Evolutionary conservation across 1,140 invertebrate genomes (phyloP).

Genomic region (Drosophila albomicans): DNA sequence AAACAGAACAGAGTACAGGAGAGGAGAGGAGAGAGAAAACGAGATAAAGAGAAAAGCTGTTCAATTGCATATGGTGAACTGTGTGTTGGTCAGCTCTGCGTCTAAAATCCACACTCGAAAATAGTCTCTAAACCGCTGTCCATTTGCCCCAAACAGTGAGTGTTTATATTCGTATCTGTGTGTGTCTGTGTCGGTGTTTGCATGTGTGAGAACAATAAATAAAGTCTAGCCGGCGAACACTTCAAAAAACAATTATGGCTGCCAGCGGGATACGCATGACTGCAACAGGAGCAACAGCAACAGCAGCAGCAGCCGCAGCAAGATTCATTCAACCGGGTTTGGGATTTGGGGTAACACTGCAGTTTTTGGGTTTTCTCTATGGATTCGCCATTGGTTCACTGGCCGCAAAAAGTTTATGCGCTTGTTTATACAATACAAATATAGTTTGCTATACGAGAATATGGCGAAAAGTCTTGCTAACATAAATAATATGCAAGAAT

Average conservation of each 20-base stretch:
- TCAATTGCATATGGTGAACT: conserved; percentile 7
- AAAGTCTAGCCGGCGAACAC: conserved; percentile 72
- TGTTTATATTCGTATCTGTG: conserved; percentile 19
- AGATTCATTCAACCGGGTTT: conserved; percentile 30
- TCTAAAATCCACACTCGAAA: conserved; percentile 19
- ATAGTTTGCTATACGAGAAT: background rate
- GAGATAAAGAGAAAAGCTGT: background rate
- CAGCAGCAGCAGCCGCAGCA: conserved; percentile 9
- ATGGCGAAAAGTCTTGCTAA: conserved; percentile 39
- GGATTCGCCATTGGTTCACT: conserved; percentile 52
- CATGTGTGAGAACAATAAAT: conserved; percentile 66
- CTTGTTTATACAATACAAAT: conserved; percentile 46
- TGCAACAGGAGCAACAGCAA: conserved; percentile 27
- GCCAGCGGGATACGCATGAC: conserved; percentile 48
- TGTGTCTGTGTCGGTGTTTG: conserved; percentile 19
- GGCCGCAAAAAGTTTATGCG: conserved; percentile 44
- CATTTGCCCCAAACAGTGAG: conserved; percentile 9
- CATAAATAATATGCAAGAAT: conserved; percentile 34
- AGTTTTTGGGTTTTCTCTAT: conserved; percentile 25
- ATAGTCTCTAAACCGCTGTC: conserved; percentile 33
- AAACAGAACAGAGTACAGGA: background rate
- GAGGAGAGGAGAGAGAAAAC: background rate
- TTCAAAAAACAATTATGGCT: conserved; percentile 74
- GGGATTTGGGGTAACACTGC: conserved; percentile 35
- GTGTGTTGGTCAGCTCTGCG: conserved; percentile 26